Evolutionary conservation across 1,140 invertebrate species (phyloP).

Genomic region (Aricia agestis): DNA sequence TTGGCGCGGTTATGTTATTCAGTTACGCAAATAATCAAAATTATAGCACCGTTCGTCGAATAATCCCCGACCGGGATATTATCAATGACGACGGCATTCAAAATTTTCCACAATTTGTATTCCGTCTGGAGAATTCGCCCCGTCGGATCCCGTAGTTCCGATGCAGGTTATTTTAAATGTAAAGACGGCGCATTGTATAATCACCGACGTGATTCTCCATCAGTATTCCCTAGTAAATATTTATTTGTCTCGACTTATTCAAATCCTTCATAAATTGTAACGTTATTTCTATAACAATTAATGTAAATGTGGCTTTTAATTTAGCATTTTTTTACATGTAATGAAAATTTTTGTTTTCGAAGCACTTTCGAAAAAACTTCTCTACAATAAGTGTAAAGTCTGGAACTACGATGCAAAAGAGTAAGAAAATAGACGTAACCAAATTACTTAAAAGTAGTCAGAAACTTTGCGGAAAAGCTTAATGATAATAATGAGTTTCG

Average conservation of each 20-base stretch:
- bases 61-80: conserved; percentile 49
- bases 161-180: conserved; percentile 72
- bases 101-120: conserved; percentile 72
- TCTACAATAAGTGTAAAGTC: too few relatives aligned
- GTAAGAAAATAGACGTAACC: too few relatives aligned
- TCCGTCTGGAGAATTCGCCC: conserved; percentile 67
- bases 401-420: too few relatives aligned
- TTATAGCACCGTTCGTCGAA: conserved; percentile 38
- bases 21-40: conserved; percentile 32
- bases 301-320: background rate
- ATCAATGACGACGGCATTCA: conserved; percentile 56
- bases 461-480: too few relatives aligned
- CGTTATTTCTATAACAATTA: conserved; percentile 34
- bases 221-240: conserved; percentile 68
- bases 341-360: too few relatives aligned
- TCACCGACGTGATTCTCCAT: conserved; percentile 68
- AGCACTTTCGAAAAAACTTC: too few relatives aligned
- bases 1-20: conserved; percentile 13
- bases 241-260: conserved; percentile 56
- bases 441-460: too few relatives aligned
- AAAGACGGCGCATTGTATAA: conserved; percentile 70
- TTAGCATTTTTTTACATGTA: too few relatives aligned
- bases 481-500: too few relatives aligned
- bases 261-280: conserved; percentile 15
- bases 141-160: conserved; percentile 59